Percentiles rank a stretch among this genome's conserved stretches.
Evolutionary conservation across 2,113 vertebrate species (phyloP).

Genomic region (Notothenia rossii): DNA sequence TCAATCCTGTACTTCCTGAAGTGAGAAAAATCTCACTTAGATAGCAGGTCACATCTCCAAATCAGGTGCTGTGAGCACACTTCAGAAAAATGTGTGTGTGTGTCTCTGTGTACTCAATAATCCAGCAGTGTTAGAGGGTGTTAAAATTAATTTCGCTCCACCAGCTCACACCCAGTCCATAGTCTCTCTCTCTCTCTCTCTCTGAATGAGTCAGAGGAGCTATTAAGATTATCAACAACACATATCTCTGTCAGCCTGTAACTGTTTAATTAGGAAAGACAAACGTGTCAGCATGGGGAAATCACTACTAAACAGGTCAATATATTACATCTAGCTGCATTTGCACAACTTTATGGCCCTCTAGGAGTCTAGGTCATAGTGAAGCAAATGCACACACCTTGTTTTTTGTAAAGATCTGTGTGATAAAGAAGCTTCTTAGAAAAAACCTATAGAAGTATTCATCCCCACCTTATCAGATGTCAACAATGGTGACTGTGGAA

Average conservation of each 20-base stretch:
- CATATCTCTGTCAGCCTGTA: constrained; percentile 46
- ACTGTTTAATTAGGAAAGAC: constrained; percentile 36
- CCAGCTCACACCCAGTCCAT: background rate
- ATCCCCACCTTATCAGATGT: background rate
- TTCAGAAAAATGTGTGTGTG: constrained; percentile 7
- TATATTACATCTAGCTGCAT: background rate
- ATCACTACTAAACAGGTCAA: constrained; percentile 20
- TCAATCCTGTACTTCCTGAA: background rate
- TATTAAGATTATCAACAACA: constrained; percentile 42
- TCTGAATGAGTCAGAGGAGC: constrained; percentile 35
- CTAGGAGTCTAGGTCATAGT: too few relatives aligned
- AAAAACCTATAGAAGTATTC: background rate
- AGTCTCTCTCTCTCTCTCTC: background rate
- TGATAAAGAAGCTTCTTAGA: background rate
- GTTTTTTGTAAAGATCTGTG: background rate
- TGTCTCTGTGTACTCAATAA: constrained; percentile 23
- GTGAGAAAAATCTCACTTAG: constrained; percentile 23
- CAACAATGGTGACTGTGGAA: background rate
- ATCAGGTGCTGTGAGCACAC: constrained; percentile 35
- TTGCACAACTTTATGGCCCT: constrained; percentile 4
- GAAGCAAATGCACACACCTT: background rate
- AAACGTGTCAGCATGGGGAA: constrained; percentile 45
- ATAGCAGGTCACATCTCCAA: constrained; percentile 36
- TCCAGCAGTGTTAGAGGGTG: constrained; percentile 24
- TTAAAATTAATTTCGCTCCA: constrained; percentile 32